Conservation (phyloP, 2,888 invertebrate genomes). For the Pseudococcus jackbeardsleyi region DNA sequence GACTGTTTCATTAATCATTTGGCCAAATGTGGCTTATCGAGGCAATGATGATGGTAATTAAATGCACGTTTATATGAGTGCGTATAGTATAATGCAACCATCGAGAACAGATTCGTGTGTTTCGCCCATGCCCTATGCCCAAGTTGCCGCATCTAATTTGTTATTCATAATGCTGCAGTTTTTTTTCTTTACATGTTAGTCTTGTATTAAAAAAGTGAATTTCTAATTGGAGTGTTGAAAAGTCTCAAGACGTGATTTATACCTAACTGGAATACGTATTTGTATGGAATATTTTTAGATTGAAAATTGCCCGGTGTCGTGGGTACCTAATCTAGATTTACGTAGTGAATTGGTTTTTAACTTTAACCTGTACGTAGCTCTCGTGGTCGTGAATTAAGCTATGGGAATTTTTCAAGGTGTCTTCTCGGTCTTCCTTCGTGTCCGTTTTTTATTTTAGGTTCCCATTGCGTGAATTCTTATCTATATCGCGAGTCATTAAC, state of each 20-base stretch:
- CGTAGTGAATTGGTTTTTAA: neutral
- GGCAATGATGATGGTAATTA: conserved; percentile 23
- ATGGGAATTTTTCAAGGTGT: conserved; percentile 40
- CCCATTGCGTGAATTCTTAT: conserved; percentile 33
- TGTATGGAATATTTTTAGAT: neutral
- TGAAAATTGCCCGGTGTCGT: neutral
- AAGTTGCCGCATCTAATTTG: neutral
- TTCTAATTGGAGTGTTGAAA: conserved; percentile 1
- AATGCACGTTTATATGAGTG: neutral
- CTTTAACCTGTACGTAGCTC: neutral
- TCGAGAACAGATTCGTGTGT: conserved; percentile 10
- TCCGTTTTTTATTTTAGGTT: conserved; percentile 2
- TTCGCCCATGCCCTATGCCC: neutral
- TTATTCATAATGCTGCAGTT: neutral
- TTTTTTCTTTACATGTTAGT: neutral
- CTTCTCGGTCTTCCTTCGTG: conserved; percentile 16
- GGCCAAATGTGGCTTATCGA: neutral
- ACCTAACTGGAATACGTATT: neutral
- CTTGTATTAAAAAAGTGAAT: neutral
- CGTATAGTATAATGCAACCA: neutral
- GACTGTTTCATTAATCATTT: conserved; percentile 25
- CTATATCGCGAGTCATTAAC: conserved; percentile 18
- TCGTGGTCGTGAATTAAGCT: neutral
- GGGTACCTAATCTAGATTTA: neutral
- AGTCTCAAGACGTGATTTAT: neutral